Conservation (phyloP, 2,888 invertebrate genomes). For the Lasioglossum vierecki region DNA sequence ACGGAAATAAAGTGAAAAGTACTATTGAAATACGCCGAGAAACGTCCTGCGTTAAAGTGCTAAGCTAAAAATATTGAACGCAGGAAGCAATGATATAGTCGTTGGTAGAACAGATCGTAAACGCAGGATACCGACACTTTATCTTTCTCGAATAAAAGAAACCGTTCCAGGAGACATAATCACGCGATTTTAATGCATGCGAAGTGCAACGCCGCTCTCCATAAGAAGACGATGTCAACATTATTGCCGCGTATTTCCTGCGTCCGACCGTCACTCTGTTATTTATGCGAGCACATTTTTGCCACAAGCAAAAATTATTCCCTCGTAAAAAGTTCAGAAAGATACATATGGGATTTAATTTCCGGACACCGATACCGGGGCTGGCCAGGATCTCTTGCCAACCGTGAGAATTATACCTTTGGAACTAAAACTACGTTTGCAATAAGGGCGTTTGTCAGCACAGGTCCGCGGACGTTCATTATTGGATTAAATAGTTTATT, state of each 20-base stretch:
- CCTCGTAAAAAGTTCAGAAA: conserved; percentile 53
- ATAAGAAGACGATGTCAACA: conserved; percentile 25
- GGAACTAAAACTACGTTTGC: conserved; percentile 42
- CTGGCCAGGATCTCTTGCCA: conserved; percentile 28
- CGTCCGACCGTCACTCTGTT: conserved; percentile 15
- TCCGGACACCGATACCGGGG: conserved; percentile 64
- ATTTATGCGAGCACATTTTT: conserved; percentile 35
- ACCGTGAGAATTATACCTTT: conserved; percentile 47
- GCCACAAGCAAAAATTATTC: conserved; percentile 44
- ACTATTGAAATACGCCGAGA: not conserved
- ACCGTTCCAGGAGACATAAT: not conserved
- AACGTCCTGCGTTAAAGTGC: not conserved
- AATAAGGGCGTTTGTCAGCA: conserved; percentile 4
- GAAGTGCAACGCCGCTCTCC: not conserved
- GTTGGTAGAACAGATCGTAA: not conserved
- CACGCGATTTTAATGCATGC: conserved; percentile 16
- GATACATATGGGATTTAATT: conserved; percentile 72
- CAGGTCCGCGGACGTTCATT: conserved; percentile 11
- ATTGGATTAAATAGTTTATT: not conserved
- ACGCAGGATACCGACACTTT: not conserved
- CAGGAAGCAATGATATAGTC: not conserved
- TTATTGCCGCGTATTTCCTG: conserved; percentile 26
- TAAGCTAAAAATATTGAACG: not conserved
- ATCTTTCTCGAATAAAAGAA: conserved; percentile 4
- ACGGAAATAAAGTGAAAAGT: not conserved